phyloP scores from a whole-genome alignment of 2,888 invertebrate species.

The Athripsodes cinereus region DNA sequence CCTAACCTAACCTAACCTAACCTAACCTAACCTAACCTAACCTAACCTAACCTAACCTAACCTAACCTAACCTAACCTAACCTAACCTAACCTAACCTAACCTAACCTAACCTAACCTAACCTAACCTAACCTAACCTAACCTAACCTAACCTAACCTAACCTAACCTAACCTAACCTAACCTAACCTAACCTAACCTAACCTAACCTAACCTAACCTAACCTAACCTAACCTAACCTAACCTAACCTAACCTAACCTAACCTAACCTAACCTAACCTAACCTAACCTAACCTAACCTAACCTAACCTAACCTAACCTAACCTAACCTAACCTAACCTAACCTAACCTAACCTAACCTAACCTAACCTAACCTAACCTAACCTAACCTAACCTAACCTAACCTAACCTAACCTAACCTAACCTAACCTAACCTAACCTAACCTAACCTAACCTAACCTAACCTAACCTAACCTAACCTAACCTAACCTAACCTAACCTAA shows the following conservation, averaged over 20 bases:
- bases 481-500: constrained; percentile 17
- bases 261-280: constrained; percentile 5
- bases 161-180: constrained; percentile 24
- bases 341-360: constrained; percentile 24
- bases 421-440: constrained; percentile 19
- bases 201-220: constrained; percentile 23
- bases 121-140: constrained; percentile 26
- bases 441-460: constrained; percentile 26
- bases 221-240: constrained; percentile 23
- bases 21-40: constrained; percentile 24
- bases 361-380: constrained; percentile 26
- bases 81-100: constrained; percentile 25
- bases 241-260: constrained; percentile 5
- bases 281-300: constrained; percentile 23
- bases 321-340: constrained; percentile 23
- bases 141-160: constrained; percentile 26
- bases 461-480: constrained; percentile 28
- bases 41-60: constrained; percentile 25
- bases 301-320: constrained; percentile 5
- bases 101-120: constrained; percentile 25
- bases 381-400: constrained; percentile 25
- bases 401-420: constrained; percentile 26
- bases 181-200: constrained; percentile 27
- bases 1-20: constrained; percentile 25
- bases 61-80: constrained; percentile 25